A percentile compares a stretch with the other conserved stretches of the same genome.
Evolutionary conservation across 2,797 vertebrate species (phyloP).

Genomic region (Dromococcyx pavoninus): DNA sequence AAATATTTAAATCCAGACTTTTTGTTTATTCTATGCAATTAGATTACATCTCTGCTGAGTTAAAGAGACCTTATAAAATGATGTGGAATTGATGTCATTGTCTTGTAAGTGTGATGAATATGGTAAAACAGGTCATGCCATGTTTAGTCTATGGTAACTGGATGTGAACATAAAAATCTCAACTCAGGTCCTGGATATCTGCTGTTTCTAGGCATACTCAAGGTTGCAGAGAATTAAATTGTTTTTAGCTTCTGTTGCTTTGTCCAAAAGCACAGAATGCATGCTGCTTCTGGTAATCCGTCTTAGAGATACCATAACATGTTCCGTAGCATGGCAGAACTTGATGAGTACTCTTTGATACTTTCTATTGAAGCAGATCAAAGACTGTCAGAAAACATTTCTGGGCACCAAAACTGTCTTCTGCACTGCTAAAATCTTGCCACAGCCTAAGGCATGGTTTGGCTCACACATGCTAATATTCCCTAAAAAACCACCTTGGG

Average conservation of each 20-base stretch:
- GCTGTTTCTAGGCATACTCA: background rate
- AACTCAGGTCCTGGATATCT: background rate
- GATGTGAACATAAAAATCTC: background rate
- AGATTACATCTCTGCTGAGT: background rate
- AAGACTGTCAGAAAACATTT: background rate
- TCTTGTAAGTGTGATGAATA: background rate
- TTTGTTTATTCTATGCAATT: background rate
- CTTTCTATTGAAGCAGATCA: background rate
- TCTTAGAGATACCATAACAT: background rate
- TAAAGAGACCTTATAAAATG: background rate
- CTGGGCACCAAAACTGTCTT: background rate
- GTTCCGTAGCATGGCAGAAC: background rate
- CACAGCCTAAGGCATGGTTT: background rate
- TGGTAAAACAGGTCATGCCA: background rate
- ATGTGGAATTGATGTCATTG: background rate
- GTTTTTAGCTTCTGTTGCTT: background rate
- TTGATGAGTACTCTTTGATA: background rate
- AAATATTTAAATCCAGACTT: background rate
- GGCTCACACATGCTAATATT: background rate
- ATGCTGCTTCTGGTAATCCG: background rate
- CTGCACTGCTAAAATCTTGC: background rate
- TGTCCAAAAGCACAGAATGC: background rate
- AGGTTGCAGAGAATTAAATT: background rate
- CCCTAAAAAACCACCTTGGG: background rate
- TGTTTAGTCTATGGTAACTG: background rate